phyloP scores from a whole-genome alignment of 2,797 vertebrate species.

The Fistularia commersonii region DNA sequence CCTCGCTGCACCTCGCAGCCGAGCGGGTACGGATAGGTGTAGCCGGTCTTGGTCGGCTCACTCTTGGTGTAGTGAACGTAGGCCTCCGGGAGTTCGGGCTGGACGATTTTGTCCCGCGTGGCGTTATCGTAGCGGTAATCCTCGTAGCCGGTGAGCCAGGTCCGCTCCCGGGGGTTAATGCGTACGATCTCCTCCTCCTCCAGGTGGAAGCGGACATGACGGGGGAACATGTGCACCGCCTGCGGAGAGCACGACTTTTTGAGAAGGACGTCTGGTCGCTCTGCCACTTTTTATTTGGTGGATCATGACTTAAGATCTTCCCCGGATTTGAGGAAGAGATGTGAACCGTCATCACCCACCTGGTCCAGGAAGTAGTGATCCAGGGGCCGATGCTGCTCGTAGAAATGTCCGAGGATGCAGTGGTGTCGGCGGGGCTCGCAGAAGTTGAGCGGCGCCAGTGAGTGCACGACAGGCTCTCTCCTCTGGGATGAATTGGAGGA shows the following conservation, averaged over 20 bases:
- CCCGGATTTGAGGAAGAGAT: background rate
- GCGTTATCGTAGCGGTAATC: constrained; percentile 89
- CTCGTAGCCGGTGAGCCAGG: constrained; percentile 91
- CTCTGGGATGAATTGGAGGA: constrained; percentile 96
- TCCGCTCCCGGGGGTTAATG: constrained; percentile 87
- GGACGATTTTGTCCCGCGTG: constrained; percentile 71
- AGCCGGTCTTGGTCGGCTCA: constrained; percentile 84
- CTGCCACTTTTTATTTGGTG: too few species aligned
- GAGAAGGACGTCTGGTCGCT: too few species aligned
- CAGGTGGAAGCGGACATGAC: constrained; percentile 83
- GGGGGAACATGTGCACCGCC: constrained; percentile 81
- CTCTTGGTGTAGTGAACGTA: constrained; percentile 86
- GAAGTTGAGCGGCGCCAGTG: constrained; percentile 80
- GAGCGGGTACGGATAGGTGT: constrained; percentile 85
- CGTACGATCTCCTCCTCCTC: constrained; percentile 90
- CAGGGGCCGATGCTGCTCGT: constrained; percentile 79
- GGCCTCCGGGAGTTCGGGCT: constrained; percentile 73
- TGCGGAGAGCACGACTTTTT: constrained; percentile 35
- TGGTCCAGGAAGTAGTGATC: constrained; percentile 89
- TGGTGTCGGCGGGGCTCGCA: constrained; percentile 84
- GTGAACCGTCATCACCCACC: constrained; percentile 58
- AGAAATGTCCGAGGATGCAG: constrained; percentile 86
- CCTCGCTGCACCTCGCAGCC: constrained; percentile 61
- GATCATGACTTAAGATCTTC: background rate
- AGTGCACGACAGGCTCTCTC: constrained; percentile 79